Base-by-base conservation (phyloP, 2,797 vertebrate species). In the Sarcoramphus papa region DNA sequence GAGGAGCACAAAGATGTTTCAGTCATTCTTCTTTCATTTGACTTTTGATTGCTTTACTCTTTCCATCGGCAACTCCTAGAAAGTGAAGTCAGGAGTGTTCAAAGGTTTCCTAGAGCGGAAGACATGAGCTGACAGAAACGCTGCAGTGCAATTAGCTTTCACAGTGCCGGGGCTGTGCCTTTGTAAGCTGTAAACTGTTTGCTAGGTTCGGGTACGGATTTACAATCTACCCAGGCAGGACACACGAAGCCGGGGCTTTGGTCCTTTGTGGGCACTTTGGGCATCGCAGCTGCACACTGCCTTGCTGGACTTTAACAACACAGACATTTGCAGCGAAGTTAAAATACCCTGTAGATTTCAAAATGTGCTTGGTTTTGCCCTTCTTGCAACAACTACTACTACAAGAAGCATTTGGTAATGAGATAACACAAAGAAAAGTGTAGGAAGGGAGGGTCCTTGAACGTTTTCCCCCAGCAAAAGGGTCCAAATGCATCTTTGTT, bases 31-130 rank as follows among this genome's bases (percentile, higher is more conserved):
- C 45, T 77, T 69, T 89, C 92, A 83, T 82, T 83, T 88, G 63
- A 56, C 48, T 91, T 82, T 48, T 76, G 82, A 84, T 86, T 95
- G 91, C 68, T 96, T 78, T 79, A 33, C 65, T 92, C 62, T 51
- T 94, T 85, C 85, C 45, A 81, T 82, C 60, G 92, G 82, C 62
- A 91, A 12, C 95, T 97, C 94, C 92, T 92, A 68, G 78, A 93
- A 43, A 96, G 85, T 56, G 73, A 59, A 75, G 69, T 59, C 85
- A 73, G 67, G 47, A 94, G 65, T 0, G 14, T 86, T 93, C 89
- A 95, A 86, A 95, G 92, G 50, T 86, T 96, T 96, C 82, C 80
- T 89, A n/a, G 88, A 92, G 83, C 23, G 14, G 84, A 87, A 95
- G 86, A 90, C 4, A 24, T 31, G 73, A 84, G 48, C 78, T 87